Base-by-base conservation (phyloP, 2,113 vertebrate genomes). In the Gallinago media region DNA sequence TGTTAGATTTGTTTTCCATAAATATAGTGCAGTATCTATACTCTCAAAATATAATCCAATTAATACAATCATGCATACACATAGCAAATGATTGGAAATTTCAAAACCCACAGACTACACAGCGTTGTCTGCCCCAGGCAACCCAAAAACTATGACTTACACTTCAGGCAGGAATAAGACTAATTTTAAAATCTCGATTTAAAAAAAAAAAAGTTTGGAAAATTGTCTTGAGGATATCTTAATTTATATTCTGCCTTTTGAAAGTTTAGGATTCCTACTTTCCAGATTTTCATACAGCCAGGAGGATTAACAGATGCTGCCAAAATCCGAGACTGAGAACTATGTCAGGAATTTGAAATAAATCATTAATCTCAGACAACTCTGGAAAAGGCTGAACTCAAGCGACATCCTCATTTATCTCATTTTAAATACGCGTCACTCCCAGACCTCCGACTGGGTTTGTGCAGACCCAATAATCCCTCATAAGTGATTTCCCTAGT, bases 291-390 rank as follows among this genome's bases (percentile, higher is more conserved):
- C 9, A 3, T 71, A 77, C 68, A 77, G 70, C 76, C 76, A n/a
- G 38, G 17, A 65, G 85, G 83, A 95, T 94, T 91, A 93, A 91
- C 74, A 89, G 87, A 88, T 65, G 66, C 65, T 88, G 88, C 54
- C 92, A 80, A 85, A 88, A 84, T 52, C 72, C 49, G n/a, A 94
- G 83, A 71, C 85, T 89, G 44, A 95, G 85, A 96, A 95, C 79
- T 96, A 88, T 94, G 95, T 89, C 76, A 97, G 86, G 84, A 91
- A 95, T 95, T 89, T 82, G 73, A 88, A 94, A 95, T 81, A 89
- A 96, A 92, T 85, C 86, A 56, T 91, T 86, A 92, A 96, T 94
- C 95, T 95, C 70, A 1, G 0, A 75, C 86, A 96, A 42, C 66
- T 87, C 80, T 94, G 92, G 56, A 93, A 93, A 77, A 78, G 73